Base-by-base conservation (phyloP, 2,888 invertebrate genomes). In the Ferrisia virgata region DNA sequence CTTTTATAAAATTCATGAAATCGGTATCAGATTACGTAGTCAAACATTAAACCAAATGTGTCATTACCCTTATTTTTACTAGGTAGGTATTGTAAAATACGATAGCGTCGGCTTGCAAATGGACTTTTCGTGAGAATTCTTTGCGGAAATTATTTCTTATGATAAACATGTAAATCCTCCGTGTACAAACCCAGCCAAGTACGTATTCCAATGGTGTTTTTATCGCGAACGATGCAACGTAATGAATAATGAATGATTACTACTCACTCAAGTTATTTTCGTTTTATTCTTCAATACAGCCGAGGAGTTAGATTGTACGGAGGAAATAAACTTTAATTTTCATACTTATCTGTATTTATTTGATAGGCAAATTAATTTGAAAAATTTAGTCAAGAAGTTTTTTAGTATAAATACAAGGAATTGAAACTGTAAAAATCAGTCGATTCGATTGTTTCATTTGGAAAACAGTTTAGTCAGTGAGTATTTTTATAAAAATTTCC, bases 151-250 rank as follows among this genome's bases (percentile, higher is more conserved):
- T 33, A 36, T 76, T 76, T 36, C 72, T 25, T 76, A 76, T 64
- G 72, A 76, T 76, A 76, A 76, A 76, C n/a, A 76, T 76, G 72
- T 36, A 76, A 76, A 76, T 76, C 22, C 31, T 76, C 18, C n/a
- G 72, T 36, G 18, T 33, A 28, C 72, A 9, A 69, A 33, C 8
- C 2, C 15, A 39, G 6, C 11, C 11, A 64, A 53, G 53, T 53
- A 53, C 53, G 18, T 47, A 47, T 18, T 18, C 13, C 8, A 53
- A 22, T 53, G 22, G 8, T 64, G 31, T 13, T 64, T 39, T 28
- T 28, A 64, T 64, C 64, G 18, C 28, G 64, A 64, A 64, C 64
- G 13, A 64, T 64, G 64, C 28, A 15, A n/a, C n/a, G 28, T 64
- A 64, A 64, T 64, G 64, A 64, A 64, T 64, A 64, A 64, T 64